These are phyloP conservation scores for Siderastrea siderea DNA, from an alignment of 92 coral and sea anemone species.

Conservation along the genomic window DNA sequence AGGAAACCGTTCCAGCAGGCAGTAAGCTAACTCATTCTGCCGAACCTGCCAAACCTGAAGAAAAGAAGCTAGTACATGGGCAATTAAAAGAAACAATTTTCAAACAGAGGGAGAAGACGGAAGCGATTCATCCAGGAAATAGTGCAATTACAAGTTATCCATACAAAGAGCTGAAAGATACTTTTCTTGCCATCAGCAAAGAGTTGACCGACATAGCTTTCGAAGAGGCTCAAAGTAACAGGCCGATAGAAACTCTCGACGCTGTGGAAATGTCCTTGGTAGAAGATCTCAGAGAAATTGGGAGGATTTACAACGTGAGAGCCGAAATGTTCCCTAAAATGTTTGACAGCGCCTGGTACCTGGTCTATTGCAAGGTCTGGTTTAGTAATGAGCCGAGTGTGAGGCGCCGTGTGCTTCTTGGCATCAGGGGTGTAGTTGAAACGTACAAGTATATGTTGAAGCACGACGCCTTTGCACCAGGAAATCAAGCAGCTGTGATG, in stretches of 20 bases:
- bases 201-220: slow-evolving; percentile 1
- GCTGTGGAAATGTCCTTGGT: slow-evolving; percentile 12
- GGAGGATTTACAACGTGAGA: neutral
- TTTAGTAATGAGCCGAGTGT: neutral
- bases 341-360: neutral
- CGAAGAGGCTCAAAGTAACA: neutral
- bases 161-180: slow-evolving; percentile 23
- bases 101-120: neutral
- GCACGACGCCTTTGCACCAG: slow-evolving; percentile 7
- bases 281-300: neutral
- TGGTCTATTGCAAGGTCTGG: neutral
- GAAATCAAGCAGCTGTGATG: neutral
- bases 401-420: slow-evolving; percentile 6
- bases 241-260: neutral
- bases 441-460: neutral
- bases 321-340: neutral
- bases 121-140: neutral
- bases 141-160: neutral
- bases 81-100: neutral
- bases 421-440: slow-evolving; percentile 6
- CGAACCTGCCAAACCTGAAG: neutral
- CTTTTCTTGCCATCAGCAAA: neutral
- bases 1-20: neutral
- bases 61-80: neutral
- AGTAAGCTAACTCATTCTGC: neutral